Evolutionary conservation across 2,888 invertebrate species (phyloP).

Genomic region (Drosophila pseudotalamancana): DNA sequence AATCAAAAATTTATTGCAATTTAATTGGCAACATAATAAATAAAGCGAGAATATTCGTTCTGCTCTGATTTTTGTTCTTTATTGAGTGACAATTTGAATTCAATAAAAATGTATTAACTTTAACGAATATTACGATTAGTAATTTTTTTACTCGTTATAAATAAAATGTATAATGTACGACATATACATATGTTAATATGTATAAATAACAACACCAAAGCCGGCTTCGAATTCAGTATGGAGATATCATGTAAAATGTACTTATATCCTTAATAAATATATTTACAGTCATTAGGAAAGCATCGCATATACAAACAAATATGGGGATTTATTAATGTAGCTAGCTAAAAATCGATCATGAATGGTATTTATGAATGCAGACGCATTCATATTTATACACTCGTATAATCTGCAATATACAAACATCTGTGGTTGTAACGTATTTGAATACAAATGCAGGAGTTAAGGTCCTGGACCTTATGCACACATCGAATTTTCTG

Average conservation of each 20-base stretch:
- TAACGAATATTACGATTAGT: slow-evolving; percentile 34
- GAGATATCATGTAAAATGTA: slow-evolving; percentile 22
- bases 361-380: slow-evolving; percentile 5
- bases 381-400: slow-evolving; percentile 9
- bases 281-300: slow-evolving; percentile 59
- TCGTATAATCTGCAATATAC: slow-evolving; percentile 2
- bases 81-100: slow-evolving; percentile 48
- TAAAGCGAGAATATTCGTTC: slow-evolving; percentile 6
- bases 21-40: not conserved
- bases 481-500: slow-evolving; percentile 43
- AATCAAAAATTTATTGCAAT: not conserved
- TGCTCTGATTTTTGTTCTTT: slow-evolving; percentile 47
- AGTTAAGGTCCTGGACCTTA: slow-evolving; percentile 49
- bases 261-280: slow-evolving; percentile 44
- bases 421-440: not conserved
- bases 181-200: slow-evolving; percentile 37
- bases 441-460: slow-evolving; percentile 14
- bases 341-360: slow-evolving; percentile 43
- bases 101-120: slow-evolving; percentile 29
- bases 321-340: slow-evolving; percentile 21
- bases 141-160: slow-evolving; percentile 36
- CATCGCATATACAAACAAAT: slow-evolving; percentile 30
- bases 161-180: slow-evolving; percentile 27
- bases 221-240: slow-evolving; percentile 42
- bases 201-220: slow-evolving; percentile 72